Evolutionary conservation across 2,797 vertebrate species (phyloP).

Genomic region (Phalanger gymnotis): DNA sequence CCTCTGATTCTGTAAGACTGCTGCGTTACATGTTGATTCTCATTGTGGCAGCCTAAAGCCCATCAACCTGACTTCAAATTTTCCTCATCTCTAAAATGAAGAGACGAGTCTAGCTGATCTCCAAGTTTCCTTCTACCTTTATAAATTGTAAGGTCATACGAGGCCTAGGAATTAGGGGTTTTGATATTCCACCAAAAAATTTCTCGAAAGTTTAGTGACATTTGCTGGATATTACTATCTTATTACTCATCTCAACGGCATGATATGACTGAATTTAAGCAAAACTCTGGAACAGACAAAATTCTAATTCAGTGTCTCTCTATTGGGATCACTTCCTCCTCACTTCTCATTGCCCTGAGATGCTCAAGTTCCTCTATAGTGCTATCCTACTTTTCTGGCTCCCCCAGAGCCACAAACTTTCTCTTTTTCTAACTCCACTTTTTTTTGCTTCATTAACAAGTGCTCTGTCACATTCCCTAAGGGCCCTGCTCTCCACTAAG

Average conservation of each 20-base stretch:
- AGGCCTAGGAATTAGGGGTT: neutral
- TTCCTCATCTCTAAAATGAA: neutral
- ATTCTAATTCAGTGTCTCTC: neutral
- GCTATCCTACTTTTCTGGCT: neutral
- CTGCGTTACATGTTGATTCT: neutral
- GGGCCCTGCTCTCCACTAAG: neutral
- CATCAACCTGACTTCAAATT: neutral
- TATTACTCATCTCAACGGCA: neutral
- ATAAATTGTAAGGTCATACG: neutral
- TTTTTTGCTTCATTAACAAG: neutral
- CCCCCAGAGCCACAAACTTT: neutral
- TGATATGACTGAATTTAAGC: neutral
- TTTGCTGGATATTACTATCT: neutral
- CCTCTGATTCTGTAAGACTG: neutral
- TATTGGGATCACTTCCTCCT: neutral
- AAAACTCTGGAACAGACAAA: neutral
- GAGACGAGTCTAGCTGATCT: neutral
- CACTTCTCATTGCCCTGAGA: neutral
- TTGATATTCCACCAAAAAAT: neutral
- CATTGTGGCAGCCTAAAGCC: neutral
- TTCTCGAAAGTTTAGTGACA: neutral
- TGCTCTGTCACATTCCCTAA: neutral
- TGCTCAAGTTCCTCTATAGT: neutral
- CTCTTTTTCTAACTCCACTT: neutral
- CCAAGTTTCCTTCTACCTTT: neutral